Base-by-base conservation (phyloP, 2,113 vertebrate species). In the Lophura nycthemera region DNA sequence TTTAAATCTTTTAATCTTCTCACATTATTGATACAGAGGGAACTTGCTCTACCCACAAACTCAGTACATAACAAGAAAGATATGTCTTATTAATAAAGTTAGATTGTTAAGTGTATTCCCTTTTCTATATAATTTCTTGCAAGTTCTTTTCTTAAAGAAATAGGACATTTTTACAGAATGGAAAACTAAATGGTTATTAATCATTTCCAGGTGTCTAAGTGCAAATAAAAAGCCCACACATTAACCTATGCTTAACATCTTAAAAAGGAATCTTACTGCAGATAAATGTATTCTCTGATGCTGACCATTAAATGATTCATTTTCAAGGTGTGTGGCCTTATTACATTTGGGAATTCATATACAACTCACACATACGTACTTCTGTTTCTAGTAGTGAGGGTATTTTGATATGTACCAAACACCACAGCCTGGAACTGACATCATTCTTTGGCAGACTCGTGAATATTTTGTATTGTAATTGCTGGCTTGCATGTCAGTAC, bases 251-350 rank as follows among this genome's bases (percentile, higher is more conserved):
- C 75, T 84, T 61, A 79, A 73, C 16, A 45, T n/a, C 80, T 83
- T 83, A 15, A n/a, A 57, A 74, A 14, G 43, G 7, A 77, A 45
- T 86, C 69, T 74, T 32, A 14, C 9, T 83, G 59, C 50, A 89
- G 67, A 86, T 50, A 89, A 89, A 80, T 16, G 19, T 61, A 20
- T 77, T 16, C 34, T 89, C 17, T 70, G 85, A 76, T 67, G 50
- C 19, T 95, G 86, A 65, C 86, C 77, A 87, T 66, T 84, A 69
- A 89, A 70, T 81, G 21, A 82, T 59, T 24, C 14, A 8, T 87
- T 95, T 90, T 90, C 96, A 85, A 95, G 54, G 70, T 96, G 96
- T 95, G 96, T 97, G 93, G 94, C 57, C 89, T 90, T 92, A 4
- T 90, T 91, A 83, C 47, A 38, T 45, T 88, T 89, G 77, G 69